phyloP scores from a whole-genome alignment of 30 jellyfish, hydroid and myxozoan genomes.

The Chironex yamaguchii region DNA sequence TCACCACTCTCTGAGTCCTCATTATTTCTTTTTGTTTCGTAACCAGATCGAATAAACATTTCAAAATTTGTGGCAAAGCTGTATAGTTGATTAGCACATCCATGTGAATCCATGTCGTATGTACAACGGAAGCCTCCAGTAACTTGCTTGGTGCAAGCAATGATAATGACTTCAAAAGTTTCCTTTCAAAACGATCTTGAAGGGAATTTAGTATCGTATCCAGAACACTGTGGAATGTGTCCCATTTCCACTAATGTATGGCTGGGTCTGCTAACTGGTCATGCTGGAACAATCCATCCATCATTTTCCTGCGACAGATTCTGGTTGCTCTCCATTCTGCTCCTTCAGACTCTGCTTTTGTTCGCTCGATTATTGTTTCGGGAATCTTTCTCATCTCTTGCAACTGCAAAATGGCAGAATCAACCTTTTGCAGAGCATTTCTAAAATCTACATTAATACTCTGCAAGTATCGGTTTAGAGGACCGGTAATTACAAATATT shows the following conservation, averaged over 20 bases:
- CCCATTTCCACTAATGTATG: constrained; percentile 43
- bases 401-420: constrained; percentile 33
- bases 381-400: constrained; percentile 38
- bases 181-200: constrained; percentile 36
- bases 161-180: constrained; percentile 42
- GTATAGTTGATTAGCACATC: constrained; percentile 58
- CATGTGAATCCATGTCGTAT: constrained; percentile 16
- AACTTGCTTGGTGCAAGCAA: constrained; percentile 33
- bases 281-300: constrained; percentile 56
- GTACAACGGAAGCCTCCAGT: constrained; percentile 37
- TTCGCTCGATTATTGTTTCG: neutral
- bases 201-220: constrained; percentile 5
- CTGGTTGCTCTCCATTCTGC: constrained; percentile 58
- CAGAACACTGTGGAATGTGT: constrained; percentile 45
- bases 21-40: constrained; percentile 12
- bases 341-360: constrained; percentile 48
- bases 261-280: constrained; percentile 55
- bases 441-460: constrained; percentile 51
- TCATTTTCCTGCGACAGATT: constrained; percentile 38
- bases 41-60: constrained; percentile 21
- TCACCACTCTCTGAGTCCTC: constrained; percentile 16
- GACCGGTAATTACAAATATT: constrained; percentile 57
- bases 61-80: constrained; percentile 49
- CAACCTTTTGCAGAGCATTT: constrained; percentile 49
- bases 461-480: constrained; percentile 55